Evolutionary conservation across 2,888 invertebrate species (phyloP).

Genomic region (Xestia ashworthii): DNA sequence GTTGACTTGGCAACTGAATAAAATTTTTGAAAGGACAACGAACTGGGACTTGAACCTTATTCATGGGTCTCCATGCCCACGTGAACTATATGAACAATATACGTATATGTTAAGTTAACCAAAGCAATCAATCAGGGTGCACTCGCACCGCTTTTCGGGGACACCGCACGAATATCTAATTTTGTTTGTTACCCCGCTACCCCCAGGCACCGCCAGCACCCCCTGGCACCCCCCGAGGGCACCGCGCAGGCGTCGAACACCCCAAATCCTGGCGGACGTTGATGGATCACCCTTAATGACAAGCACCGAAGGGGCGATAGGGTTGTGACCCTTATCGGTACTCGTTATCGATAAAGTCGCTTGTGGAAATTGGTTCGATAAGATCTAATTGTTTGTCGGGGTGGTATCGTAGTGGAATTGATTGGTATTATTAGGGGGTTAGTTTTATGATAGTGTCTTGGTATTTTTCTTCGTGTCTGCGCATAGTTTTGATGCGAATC

Average conservation of each 20-base stretch:
- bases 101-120: constrained; percentile 67
- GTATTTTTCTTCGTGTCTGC: constrained; percentile 10
- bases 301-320: constrained; percentile 87
- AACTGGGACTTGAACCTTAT: constrained; percentile 39
- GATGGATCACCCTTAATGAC: constrained; percentile 91
- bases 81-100: constrained; percentile 61
- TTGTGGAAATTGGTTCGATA: constrained; percentile 77
- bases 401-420: constrained; percentile 62
- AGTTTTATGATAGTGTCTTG: constrained; percentile 42
- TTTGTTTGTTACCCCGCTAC: constrained; percentile 84
- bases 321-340: constrained; percentile 73
- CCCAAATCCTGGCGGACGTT: constrained; percentile 90
- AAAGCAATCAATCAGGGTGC: constrained; percentile 88
- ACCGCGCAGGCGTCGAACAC: constrained; percentile 86
- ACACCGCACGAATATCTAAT: constrained; percentile 90
- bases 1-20: neutral
- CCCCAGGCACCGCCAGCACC: constrained; percentile 65
- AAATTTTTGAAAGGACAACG: constrained; percentile 20
- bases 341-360: constrained; percentile 72
- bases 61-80: constrained; percentile 26
- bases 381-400: constrained; percentile 74
- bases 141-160: constrained; percentile 86
- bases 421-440: constrained; percentile 69
- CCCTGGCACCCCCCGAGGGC: constrained; percentile 56
- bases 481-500: neutral